Percentiles rank a stretch among this genome's conserved stretches.
These are phyloP conservation scores for Branchellion lobata DNA, from an alignment of 2,888 invertebrate genomes.

Conservation along the genomic window DNA sequence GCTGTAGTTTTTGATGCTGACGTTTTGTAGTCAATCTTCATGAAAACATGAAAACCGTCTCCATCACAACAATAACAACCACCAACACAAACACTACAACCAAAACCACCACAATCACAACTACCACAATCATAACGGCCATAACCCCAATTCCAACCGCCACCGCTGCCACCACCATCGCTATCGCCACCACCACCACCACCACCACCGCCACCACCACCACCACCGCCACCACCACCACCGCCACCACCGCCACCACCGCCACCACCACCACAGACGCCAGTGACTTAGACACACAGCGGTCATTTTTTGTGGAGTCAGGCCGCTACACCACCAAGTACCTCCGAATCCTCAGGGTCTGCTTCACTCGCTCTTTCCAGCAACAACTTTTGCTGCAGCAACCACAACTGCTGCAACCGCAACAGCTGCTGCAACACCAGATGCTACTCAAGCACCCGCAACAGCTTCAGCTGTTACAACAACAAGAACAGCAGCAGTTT, in stretches of 20 bases:
- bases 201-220: too few species aligned
- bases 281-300: slow-evolving; percentile 52
- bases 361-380: slow-evolving; percentile 48
- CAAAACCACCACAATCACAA: too few species aligned
- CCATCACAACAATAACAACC: too few species aligned
- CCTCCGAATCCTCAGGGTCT: slow-evolving; percentile 52
- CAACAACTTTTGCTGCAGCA: not conserved
- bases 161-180: too few species aligned
- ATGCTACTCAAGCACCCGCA: not conserved
- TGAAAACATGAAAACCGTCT: too few species aligned
- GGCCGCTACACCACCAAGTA: slow-evolving; percentile 53
- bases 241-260: not conserved
- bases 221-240: too few species aligned
- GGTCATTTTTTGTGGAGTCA: slow-evolving; percentile 53
- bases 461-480: not conserved
- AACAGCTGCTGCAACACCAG: slow-evolving; percentile 21
- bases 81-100: too few species aligned
- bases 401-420: not conserved
- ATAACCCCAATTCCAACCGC: too few species aligned
- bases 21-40: too few species aligned
- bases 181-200: too few species aligned
- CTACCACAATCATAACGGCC: too few species aligned
- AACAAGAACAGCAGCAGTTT: not conserved
- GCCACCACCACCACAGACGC: slow-evolving; percentile 23
- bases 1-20: too few species aligned